These are phyloP conservation scores for Hippolais icterina DNA, from an alignment of 2,113 vertebrate genomes.

Conservation along the genomic window DNA sequence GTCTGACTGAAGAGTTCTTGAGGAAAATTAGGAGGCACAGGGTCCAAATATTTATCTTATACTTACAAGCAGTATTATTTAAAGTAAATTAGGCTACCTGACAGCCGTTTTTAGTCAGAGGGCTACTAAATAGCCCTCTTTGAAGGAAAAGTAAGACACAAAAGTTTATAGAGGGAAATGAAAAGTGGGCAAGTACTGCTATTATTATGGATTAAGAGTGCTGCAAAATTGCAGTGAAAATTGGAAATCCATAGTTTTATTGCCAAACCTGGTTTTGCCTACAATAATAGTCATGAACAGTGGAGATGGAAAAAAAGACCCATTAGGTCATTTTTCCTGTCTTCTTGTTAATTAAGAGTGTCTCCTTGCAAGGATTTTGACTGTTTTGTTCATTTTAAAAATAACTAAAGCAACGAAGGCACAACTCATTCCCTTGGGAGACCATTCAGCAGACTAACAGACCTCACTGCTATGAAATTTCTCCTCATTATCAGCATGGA, in stretches of 20 bases:
- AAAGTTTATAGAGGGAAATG: constrained; percentile 2
- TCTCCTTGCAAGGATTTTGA: constrained; percentile 32
- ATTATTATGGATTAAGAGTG: not conserved
- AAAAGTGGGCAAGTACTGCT: not conserved
- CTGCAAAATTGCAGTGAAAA: constrained; percentile 31
- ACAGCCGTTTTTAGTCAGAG: not conserved
- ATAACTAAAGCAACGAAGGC: constrained; percentile 34
- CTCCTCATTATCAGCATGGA: constrained; percentile 37
- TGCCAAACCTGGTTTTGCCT: constrained; percentile 27
- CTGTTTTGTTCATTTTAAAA: constrained; percentile 51
- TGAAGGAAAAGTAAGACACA: not conserved
- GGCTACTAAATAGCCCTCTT: not conserved
- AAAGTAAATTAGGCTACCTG: not conserved
- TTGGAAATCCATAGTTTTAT: constrained; percentile 41
- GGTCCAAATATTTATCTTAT: constrained; percentile 12
- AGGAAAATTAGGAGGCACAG: not conserved
- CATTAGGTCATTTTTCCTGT: constrained; percentile 29
- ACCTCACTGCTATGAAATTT: constrained; percentile 20
- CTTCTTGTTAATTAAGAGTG: constrained; percentile 52
- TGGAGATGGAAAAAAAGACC: not conserved
- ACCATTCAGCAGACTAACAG: not conserved
- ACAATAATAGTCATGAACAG: constrained; percentile 10
- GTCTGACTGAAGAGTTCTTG: not conserved
- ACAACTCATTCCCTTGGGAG: constrained; percentile 5
- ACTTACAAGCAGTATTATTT: not conserved